Evolutionary conservation across 2,888 invertebrate genomes (phyloP).

Genomic region (Leptopilina syphax): DNA sequence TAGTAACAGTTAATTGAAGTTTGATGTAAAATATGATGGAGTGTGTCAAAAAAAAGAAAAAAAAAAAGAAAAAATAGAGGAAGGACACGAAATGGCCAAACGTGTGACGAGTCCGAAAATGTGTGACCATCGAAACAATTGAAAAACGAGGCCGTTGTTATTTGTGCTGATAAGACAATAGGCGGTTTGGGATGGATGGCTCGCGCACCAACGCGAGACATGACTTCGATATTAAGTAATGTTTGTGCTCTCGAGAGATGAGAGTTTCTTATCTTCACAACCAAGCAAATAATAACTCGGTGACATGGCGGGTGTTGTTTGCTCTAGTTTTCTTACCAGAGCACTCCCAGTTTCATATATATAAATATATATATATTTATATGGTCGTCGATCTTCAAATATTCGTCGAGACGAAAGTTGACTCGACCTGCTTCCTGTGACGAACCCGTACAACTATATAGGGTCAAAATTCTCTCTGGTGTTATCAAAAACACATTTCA

Average conservation of each 20-base stretch:
- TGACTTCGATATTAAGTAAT: slow-evolving; percentile 73
- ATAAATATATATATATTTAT: too few species aligned
- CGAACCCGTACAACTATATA: neutral
- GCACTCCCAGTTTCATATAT: slow-evolving; percentile 64
- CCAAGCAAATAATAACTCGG: slow-evolving; percentile 69
- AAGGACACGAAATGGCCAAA: slow-evolving; percentile 32
- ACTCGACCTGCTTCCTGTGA: slow-evolving; percentile 42
- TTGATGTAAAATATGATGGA: too few species aligned
- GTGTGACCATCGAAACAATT: slow-evolving; percentile 65
- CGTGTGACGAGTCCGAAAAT: slow-evolving; percentile 56
- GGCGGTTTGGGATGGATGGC: slow-evolving; percentile 54
- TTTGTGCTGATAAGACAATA: slow-evolving; percentile 69
- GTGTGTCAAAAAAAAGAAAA: too few species aligned
- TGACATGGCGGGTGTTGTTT: slow-evolving; percentile 70
- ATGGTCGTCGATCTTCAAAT: slow-evolving; percentile 56
- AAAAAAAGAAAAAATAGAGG: neutral
- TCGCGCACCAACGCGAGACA: slow-evolving; percentile 58
- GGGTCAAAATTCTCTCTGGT: slow-evolving; percentile 10
- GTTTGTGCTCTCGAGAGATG: slow-evolving; percentile 69
- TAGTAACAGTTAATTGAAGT: neutral
- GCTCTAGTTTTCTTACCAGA: slow-evolving; percentile 72
- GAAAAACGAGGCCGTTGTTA: slow-evolving; percentile 66
- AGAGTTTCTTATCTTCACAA: slow-evolving; percentile 67
- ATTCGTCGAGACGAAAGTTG: slow-evolving; percentile 50
- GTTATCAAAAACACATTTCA: neutral